phyloP scores from a whole-genome alignment of 1,140 invertebrate genomes.

The Camponotus vicinus region DNA sequence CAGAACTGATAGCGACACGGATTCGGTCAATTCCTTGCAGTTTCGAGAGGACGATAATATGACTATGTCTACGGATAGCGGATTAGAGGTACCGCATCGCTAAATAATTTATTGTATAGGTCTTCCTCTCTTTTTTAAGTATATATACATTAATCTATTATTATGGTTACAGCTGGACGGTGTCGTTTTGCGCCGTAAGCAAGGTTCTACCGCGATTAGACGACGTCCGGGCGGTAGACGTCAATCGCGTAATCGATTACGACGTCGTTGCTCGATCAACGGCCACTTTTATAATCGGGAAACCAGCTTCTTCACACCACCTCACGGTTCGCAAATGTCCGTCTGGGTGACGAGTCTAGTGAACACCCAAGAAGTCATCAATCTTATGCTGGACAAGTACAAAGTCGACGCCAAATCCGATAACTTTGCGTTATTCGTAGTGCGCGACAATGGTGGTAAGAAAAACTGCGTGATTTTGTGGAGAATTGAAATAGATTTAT shows the following conservation, averaged over 20 bases:
- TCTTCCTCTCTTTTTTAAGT: not conserved
- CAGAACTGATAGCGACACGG: constrained; percentile 82
- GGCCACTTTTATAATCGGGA: constrained; percentile 96
- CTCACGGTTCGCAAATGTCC: constrained; percentile 94
- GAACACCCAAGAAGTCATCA: constrained; percentile 93
- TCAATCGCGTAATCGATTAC: constrained; percentile 89
- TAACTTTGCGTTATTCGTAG: constrained; percentile 94
- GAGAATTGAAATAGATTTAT: constrained; percentile 1
- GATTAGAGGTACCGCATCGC: constrained; percentile 80
- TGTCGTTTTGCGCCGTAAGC: constrained; percentile 83
- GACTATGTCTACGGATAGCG: constrained; percentile 85
- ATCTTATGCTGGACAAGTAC: constrained; percentile 95
- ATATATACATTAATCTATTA: constrained; percentile 27
- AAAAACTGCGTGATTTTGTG: constrained; percentile 26
- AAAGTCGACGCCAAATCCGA: constrained; percentile 93
- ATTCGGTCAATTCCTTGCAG: constrained; percentile 84
- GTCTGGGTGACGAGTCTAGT: constrained; percentile 94
- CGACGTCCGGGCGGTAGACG: constrained; percentile 89
- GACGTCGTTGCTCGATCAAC: constrained; percentile 94
- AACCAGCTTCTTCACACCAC: constrained; percentile 95
- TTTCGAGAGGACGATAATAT: constrained; percentile 85
- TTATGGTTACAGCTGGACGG: constrained; percentile 79
- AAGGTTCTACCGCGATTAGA: constrained; percentile 90
- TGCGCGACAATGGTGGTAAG: constrained; percentile 93
- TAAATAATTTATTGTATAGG: constrained; percentile 2